Conservation (phyloP, 2,888 invertebrate species). For the Habroteleia sp. region DNA sequence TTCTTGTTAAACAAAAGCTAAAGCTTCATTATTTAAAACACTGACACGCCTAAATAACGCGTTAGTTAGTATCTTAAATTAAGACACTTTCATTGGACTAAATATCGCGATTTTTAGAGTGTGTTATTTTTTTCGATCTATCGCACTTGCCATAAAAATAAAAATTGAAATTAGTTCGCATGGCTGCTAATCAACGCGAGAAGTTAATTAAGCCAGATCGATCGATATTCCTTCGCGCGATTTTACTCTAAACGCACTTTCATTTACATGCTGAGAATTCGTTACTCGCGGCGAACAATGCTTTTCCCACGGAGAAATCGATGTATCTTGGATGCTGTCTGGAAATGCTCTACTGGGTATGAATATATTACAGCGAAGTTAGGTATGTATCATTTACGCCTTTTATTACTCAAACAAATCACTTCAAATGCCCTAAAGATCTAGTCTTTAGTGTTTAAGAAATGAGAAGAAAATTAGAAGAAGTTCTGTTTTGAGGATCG, state of each 20-base stretch:
- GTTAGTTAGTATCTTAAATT: too few species aligned
- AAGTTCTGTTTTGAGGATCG: too few species aligned
- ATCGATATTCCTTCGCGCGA: conserved; percentile 42
- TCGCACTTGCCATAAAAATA: too few species aligned
- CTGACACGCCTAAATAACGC: too few species aligned
- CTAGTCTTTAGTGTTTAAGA: too few species aligned
- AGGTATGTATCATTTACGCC: conserved; percentile 4
- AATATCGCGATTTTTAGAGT: too few species aligned
- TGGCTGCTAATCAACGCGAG: conserved; percentile 29
- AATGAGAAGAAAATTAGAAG: too few species aligned
- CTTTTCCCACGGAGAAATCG: conserved; percentile 62
- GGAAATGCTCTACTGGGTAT: conserved; percentile 53
- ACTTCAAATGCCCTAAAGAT: too few species aligned
- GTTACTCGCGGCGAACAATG: conserved; percentile 53
- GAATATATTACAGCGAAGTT: conserved; percentile 25
- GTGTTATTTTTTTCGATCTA: too few species aligned
- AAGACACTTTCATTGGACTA: too few species aligned
- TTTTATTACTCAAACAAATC: conserved; percentile 27
- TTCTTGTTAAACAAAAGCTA: too few species aligned
- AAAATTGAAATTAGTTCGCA: conserved; percentile 12
- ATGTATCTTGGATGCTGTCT: conserved; percentile 60
- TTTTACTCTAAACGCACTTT: conserved; percentile 53
- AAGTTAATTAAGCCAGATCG: conserved; percentile 23
- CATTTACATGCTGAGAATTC: conserved; percentile 58
- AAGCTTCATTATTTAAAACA: too few species aligned